A percentile compares a stretch with the other conserved stretches of the same genome.
These are phyloP conservation scores for Hetaerina titia DNA, from an alignment of 2,888 invertebrate genomes.

Conservation along the genomic window DNA sequence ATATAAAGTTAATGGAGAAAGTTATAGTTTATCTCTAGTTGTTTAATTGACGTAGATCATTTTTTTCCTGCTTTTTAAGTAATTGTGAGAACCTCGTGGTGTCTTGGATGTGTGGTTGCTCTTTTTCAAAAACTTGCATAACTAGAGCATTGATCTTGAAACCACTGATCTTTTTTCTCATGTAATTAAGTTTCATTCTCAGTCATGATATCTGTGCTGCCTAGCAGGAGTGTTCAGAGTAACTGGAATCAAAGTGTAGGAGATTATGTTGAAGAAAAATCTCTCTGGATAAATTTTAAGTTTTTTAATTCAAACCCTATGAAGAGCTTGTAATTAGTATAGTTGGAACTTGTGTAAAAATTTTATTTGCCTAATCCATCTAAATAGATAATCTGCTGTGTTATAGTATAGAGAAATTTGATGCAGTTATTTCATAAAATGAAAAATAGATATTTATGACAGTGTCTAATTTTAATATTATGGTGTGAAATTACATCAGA, in stretches of 20 bases:
- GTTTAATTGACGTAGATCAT: background rate
- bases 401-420: background rate
- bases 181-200: background rate
- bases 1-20: background rate
- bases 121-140: too few species aligned
- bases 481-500: background rate
- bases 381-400: background rate
- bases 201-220: background rate
- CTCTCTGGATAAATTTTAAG: background rate
- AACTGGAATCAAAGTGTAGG: background rate
- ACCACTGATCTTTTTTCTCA: background rate
- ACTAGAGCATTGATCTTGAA: background rate
- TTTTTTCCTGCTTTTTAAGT: background rate
- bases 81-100: background rate
- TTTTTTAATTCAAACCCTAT: background rate
- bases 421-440: background rate
- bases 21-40: background rate
- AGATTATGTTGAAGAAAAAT: background rate
- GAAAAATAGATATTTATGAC: background rate
- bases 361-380: background rate
- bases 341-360: background rate
- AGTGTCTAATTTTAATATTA: background rate
- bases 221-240: background rate
- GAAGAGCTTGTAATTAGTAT: background rate
- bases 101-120: background rate